Base-by-base conservation (phyloP, 2,797 vertebrate genomes). In the Otus scops region DNA sequence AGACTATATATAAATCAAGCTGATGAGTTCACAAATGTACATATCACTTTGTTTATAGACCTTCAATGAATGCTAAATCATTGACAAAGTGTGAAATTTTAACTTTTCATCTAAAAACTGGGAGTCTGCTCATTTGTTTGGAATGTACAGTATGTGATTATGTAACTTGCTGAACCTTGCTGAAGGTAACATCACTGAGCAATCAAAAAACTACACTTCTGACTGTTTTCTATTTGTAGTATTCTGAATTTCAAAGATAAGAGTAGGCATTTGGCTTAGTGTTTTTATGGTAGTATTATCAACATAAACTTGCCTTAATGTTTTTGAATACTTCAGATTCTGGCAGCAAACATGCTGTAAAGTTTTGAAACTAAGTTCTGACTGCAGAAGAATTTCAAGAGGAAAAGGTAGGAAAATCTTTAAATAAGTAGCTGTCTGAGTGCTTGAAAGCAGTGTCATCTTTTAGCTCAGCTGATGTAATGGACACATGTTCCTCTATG, bases 1-100 rank as follows among this genome's bases (percentile, higher is more conserved):
- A 60, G 67, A 67, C 73, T 93, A 32, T 86, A 56, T 88, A 61
- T 92, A 93, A 92, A 75, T 65, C 23, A 79, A 82, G 83, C 48
- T 90, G 65, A 45, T 57, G 50, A 79, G 19, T 54, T 93, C 83
- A 85, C 53, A 84, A 92, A 82, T 34, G 36, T n/a, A 28, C 9
- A 7, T 93, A 75, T 67, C 24, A 11, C 65, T 91, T 77, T 84
- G 54, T 65, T 89, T 92, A 32, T 57, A 88, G 82, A 67, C 7
- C 22, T 91, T 88, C 87, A 94, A n/a, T 86, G 92, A 65, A 70
- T 51, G 23, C 9, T 59, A 88, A 89, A 91, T 83, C 85, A 80
- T 81, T 92, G 91, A 70, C 82, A 51, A 86, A 92, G 91, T 90
- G 92, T 82, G 74, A 94, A 93, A 95, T 14, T 57, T 26, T 64